These are phyloP conservation scores for Emmelina monodactyla DNA, from an alignment of 2,888 invertebrate species.

Conservation along the genomic window DNA sequence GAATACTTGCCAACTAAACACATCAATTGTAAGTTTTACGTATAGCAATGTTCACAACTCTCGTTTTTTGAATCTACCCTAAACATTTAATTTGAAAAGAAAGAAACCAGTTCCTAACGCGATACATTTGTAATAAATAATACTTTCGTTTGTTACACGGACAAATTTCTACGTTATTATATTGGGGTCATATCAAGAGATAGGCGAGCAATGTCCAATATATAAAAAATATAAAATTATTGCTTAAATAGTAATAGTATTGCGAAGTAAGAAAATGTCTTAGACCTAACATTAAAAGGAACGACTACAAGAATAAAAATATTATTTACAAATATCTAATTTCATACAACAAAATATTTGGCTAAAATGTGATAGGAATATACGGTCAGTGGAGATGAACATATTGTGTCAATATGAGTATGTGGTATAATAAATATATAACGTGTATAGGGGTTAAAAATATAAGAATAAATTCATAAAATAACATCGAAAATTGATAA, in stretches of 20 bases:
- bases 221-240: constrained; percentile 49
- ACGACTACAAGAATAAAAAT: constrained; percentile 56
- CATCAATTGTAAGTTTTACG: too few species aligned
- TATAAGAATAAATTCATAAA: constrained; percentile 24
- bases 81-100: not conserved
- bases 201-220: constrained; percentile 22
- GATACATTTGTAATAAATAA: not conserved
- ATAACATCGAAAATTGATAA: constrained; percentile 34
- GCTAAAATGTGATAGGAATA: constrained; percentile 61
- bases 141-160: not conserved
- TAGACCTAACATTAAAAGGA: constrained; percentile 54
- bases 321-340: constrained; percentile 55
- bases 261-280: constrained; percentile 57
- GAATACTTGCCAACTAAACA: too few species aligned
- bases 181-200: constrained; percentile 25
- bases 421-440: constrained; percentile 3
- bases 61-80: not conserved
- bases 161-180: constrained; percentile 10
- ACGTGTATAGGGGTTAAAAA: constrained; percentile 26
- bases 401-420: constrained; percentile 29
- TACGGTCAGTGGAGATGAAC: constrained; percentile 38
- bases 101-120: not conserved
- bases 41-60: not conserved
- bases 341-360: constrained; percentile 57
- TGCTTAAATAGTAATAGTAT: constrained; percentile 56